These are phyloP conservation scores for Eudyptes chrysolophus DNA, from an alignment of 2,113 vertebrate genomes.

Conservation along the genomic window DNA sequence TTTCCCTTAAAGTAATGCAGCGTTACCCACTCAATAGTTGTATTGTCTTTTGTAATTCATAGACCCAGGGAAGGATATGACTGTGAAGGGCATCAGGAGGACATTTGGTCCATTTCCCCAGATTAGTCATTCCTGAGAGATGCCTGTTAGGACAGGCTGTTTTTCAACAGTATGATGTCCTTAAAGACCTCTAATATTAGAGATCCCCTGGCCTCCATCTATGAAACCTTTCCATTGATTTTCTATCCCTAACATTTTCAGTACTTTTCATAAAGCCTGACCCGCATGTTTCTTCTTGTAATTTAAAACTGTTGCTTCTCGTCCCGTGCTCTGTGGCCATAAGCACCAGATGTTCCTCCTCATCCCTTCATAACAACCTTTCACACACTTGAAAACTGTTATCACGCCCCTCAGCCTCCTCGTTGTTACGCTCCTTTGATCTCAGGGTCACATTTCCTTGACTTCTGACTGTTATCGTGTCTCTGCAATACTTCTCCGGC, in stretches of 20 bases:
- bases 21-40: not conserved
- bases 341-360: not conserved
- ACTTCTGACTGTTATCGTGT: not conserved
- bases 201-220: not conserved
- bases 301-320: not conserved
- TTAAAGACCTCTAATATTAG: not conserved
- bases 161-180: not conserved
- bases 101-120: not conserved
- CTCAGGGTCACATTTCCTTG: not conserved
- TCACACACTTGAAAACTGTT: not conserved
- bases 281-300: not conserved
- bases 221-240: not conserved
- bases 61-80: not conserved
- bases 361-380: not conserved
- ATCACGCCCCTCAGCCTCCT: not conserved
- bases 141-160: not conserved
- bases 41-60: not conserved
- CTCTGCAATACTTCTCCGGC: not conserved
- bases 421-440: not conserved
- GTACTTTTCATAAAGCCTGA: not conserved
- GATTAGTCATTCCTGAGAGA: conserved; percentile 11
- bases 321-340: not conserved
- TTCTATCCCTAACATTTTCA: not conserved
- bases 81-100: not conserved
- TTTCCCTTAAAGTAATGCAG: not conserved